Base-by-base conservation (phyloP, 30 jellyfish, hydroid and myxozoan species). In the Calvadosia cruxmelitensis region DNA sequence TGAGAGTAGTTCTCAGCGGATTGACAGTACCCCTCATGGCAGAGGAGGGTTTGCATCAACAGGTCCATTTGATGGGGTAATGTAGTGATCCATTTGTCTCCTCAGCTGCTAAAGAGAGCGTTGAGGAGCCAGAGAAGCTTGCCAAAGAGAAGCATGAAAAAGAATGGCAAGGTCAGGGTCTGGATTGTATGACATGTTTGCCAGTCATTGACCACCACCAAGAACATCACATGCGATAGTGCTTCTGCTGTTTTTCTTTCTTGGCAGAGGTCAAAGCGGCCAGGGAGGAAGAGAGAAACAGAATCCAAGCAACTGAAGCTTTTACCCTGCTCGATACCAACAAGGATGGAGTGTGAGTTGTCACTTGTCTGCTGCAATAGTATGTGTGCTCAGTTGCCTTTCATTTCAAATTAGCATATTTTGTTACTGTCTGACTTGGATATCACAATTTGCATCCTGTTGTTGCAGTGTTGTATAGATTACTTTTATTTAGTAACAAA, bases 31-130 rank as follows among this genome's bases (percentile, higher is more conserved):
- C n/a, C n/a, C n/a, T n/a, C n/a, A n/a, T n/a, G n/a, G n/a, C n/a
- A n/a, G n/a, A n/a, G n/a, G n/a, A n/a, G n/a, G n/a, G n/a, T n/a
- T n/a, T n/a, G n/a, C n/a, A n/a, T n/a, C n/a, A n/a, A n/a, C n/a
- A n/a, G n/a, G n/a, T n/a, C n/a, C n/a, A n/a, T n/a, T n/a, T n/a
- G n/a, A n/a, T n/a, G n/a, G n/a, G n/a, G n/a, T n/a, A n/a, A n/a
- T n/a, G n/a, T n/a, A n/a, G n/a, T n/a, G n/a, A n/a, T n/a, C n/a
- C n/a, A n/a, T n/a, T n/a, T n/a, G n/a, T n/a, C n/a, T n/a, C n/a
- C n/a, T n/a, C 34, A 87, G 97, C 77, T 48, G 94, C 85, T 63
- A 89, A 89, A 51, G 98, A 89, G 72, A 69, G 85, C 34, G 98
- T 94, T 3, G 98, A 89, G 62, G 77, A 78, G 12, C 85, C 81